Evolutionary conservation across 1,140 invertebrate species (phyloP), one percentile per base, ranked within the genome.

Genomic region (Drosophila kohkoa): DNA sequence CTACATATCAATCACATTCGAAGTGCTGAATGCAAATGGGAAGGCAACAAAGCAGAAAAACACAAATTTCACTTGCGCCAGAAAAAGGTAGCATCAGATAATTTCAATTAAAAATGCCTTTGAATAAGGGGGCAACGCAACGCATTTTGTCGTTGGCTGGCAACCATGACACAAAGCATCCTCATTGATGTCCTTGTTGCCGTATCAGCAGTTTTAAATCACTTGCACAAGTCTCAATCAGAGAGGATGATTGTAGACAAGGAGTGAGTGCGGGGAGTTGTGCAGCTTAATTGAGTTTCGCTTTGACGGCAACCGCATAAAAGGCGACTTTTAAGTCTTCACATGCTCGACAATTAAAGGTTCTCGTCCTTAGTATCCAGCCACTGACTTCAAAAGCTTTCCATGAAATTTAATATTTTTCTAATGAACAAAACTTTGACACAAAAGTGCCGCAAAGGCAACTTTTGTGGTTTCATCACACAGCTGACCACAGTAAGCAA

Each of bases 21-120:
- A 13, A 28, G 52, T n/a, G 11, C 30, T 10, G 7, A 15, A 45
- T 55, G 46, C 48, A 48, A 52, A 38, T 51, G 46, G 3, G 25
- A 57, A 25, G 48, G 83, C 72, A 89, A 65, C 85, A 77, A 75
- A 69, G 81, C 83, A 66, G 74, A 88, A 89, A 89, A 89, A 88
- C 75, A 74, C 62, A 79, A 78, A 72, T 70, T 76, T 88, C 51
- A 71, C 59, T 64, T 65, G 30, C 35, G 15, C 8, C 38, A 46
- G 3, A 25, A 38, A 73, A 82, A 82, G 82, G 80, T 79, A 87
- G 72, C 71, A 89, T 75, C 80, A 68, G 81, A 89, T 86, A 86
- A 89, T 90, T 89, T 89, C 85, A 89, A 89, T 89, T 89, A 89
- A 89, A 90, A 89, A 86, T 90, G 75, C 68, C 81, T 89, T 89